These are phyloP conservation scores for Drosophila arizonae DNA, from an alignment of 1,140 invertebrate genomes.

Conservation along the genomic window DNA sequence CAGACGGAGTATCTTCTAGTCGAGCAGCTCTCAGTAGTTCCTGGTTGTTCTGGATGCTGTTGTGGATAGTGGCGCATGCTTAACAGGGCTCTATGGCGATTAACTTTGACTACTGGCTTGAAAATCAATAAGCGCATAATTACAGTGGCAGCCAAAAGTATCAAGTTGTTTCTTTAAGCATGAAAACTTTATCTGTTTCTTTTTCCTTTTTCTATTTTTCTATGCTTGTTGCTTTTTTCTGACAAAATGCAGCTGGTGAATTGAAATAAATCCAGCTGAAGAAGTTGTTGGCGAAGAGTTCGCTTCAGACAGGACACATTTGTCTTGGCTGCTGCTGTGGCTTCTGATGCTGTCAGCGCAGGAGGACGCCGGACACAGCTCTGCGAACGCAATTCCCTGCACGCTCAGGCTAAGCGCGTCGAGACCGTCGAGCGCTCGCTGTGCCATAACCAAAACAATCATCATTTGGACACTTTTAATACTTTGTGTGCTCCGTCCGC, in stretches of 20 bases:
- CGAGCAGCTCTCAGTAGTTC: conserved; percentile 7
- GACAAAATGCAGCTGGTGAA: conserved; percentile 17
- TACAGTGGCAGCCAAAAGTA: conserved; percentile 42
- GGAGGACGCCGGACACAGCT: conserved; percentile 5
- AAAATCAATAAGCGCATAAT: conserved; percentile 71
- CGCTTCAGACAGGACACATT: conserved; percentile 36
- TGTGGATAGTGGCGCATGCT: conserved; percentile 38
- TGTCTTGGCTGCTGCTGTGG: conserved; percentile 33
- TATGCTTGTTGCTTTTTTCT: neutral
- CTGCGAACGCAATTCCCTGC: conserved; percentile 56
- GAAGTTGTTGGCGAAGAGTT: conserved; percentile 19
- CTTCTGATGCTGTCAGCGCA: conserved; percentile 22
- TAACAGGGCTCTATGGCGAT: conserved; percentile 49
- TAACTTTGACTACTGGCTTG: conserved; percentile 41
- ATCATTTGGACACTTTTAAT: conserved; percentile 81
- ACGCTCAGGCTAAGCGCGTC: conserved; percentile 50
- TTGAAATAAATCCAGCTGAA: conserved; percentile 46
- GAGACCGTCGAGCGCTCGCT: conserved; percentile 7
- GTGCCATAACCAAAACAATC: conserved; percentile 75
- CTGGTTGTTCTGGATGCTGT: neutral
- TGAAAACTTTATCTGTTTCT: neutral
- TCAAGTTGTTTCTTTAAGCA: conserved; percentile 27
- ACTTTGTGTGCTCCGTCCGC: conserved; percentile 59
- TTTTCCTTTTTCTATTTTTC: neutral
- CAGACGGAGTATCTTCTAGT: conserved; percentile 14